phyloP scores from a whole-genome alignment of 2,797 vertebrate species.

The Rhadinocentrus ornatus region DNA sequence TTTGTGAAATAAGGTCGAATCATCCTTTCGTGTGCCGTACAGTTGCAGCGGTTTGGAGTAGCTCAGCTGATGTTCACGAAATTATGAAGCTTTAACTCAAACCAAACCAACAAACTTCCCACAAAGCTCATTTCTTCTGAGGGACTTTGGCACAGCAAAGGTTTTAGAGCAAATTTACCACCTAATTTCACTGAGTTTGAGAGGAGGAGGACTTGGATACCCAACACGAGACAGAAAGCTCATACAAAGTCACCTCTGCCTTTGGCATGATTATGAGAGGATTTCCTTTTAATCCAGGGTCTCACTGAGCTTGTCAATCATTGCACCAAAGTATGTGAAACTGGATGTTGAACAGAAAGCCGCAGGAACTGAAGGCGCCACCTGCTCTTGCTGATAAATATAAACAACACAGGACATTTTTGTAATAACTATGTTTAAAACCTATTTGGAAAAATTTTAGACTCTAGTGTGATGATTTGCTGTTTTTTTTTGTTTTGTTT shows the following conservation, averaged over 20 bases:
- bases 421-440: background rate
- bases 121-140: background rate
- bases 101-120: background rate
- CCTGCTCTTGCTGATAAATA: constrained; percentile 30
- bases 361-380: constrained; percentile 11
- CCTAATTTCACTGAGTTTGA: constrained; percentile 64
- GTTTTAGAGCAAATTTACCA: constrained; percentile 23
- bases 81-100: background rate
- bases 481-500: constrained; percentile 3
- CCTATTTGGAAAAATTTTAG: background rate
- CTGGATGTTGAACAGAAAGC: constrained; percentile 12
- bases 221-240: constrained; percentile 38
- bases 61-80: background rate
- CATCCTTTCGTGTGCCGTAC: background rate
- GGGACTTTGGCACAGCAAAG: constrained; percentile 19
- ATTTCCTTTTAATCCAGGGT: constrained; percentile 70
- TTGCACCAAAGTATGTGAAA: constrained; percentile 29
- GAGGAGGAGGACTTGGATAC: constrained; percentile 42
- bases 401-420: background rate
- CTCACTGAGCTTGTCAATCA: constrained; percentile 62
- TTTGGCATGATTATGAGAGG: constrained; percentile 53
- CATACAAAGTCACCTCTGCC: constrained; percentile 35
- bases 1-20: background rate
- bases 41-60: background rate
- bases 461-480: background rate